These are phyloP conservation scores for Clostera curtula DNA, from an alignment of 2,888 invertebrate genomes.

Conservation along the genomic window DNA sequence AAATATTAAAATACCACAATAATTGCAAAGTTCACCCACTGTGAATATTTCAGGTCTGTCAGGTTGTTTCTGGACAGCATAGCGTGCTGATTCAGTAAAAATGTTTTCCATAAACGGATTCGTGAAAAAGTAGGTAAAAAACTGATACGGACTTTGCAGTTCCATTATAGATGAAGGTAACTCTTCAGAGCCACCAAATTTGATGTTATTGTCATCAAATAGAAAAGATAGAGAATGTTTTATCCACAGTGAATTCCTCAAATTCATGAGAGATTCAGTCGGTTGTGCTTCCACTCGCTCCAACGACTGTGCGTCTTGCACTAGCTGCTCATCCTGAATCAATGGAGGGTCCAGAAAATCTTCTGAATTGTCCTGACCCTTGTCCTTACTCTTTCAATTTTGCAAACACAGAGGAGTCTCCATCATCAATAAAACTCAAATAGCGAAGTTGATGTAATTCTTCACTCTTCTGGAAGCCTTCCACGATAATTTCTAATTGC, in stretches of 20 bases:
- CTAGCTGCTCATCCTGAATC: slow-evolving; percentile 7
- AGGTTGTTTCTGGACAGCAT: slow-evolving; percentile 12
- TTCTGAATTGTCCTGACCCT: slow-evolving; percentile 1
- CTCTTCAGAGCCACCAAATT: slow-evolving; percentile 11
- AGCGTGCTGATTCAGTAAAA: slow-evolving; percentile 11
- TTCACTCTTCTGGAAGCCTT: background rate
- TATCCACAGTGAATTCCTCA: slow-evolving; percentile 13
- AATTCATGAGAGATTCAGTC: slow-evolving; percentile 7
- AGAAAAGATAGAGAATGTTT: slow-evolving; percentile 11
- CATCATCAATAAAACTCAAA: background rate
- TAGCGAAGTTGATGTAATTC: background rate
- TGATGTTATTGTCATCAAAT: slow-evolving; percentile 12
- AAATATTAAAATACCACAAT: slow-evolving; percentile 9
- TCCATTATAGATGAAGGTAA: slow-evolving; percentile 11
- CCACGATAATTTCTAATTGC: background rate
- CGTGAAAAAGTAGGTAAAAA: slow-evolving; percentile 12
- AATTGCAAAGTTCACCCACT: slow-evolving; percentile 3
- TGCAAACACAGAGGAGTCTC: slow-evolving; percentile 1
- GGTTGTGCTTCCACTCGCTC: slow-evolving; percentile 3
- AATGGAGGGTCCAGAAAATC: slow-evolving; percentile 6
- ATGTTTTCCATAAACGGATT: slow-evolving; percentile 13
- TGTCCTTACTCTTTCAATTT: slow-evolving; percentile 13
- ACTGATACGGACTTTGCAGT: slow-evolving; percentile 13
- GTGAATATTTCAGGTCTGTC: slow-evolving; percentile 9
- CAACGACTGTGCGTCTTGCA: slow-evolving; percentile 2